These are phyloP conservation scores for Petaurus breviceps DNA, from an alignment of 2,113 vertebrate genomes.

Conservation along the genomic window DNA sequence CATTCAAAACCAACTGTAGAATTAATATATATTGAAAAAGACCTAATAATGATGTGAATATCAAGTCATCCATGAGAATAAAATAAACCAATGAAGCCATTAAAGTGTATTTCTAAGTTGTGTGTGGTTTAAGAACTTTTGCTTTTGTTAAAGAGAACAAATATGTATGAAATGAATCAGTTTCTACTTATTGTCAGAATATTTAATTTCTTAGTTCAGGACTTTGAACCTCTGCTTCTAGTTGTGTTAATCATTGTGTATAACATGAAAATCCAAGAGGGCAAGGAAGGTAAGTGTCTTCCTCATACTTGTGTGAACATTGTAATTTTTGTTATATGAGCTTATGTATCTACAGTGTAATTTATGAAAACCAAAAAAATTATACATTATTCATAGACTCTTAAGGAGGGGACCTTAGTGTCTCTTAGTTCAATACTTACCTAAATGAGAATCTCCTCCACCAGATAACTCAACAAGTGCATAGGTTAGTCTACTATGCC, in stretches of 20 bases:
- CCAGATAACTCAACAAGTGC: background rate
- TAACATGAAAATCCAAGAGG: background rate
- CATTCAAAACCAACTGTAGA: constrained; percentile 10
- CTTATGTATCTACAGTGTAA: background rate
- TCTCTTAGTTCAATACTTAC: background rate
- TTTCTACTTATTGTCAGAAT: background rate
- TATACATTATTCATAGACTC: background rate
- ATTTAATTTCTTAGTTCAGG: background rate
- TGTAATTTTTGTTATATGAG: background rate
- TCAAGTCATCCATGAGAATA: background rate
- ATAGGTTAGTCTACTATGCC: no score
- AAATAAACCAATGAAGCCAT: constrained; percentile 2
- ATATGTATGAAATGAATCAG: background rate
- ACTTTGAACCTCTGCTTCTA: background rate
- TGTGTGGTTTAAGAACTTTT: background rate
- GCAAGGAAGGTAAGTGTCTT: background rate
- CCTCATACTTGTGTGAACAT: background rate
- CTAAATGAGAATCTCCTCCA: background rate
- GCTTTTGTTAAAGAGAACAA: background rate
- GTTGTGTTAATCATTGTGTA: background rate
- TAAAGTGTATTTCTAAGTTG: constrained; percentile 37
- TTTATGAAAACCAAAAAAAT: background rate
- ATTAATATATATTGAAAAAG: constrained; percentile 9
- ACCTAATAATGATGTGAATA: background rate
- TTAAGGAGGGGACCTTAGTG: background rate